phyloP scores from a whole-genome alignment of 2,888 invertebrate species.

The Quadroppia sp. region DNA sequence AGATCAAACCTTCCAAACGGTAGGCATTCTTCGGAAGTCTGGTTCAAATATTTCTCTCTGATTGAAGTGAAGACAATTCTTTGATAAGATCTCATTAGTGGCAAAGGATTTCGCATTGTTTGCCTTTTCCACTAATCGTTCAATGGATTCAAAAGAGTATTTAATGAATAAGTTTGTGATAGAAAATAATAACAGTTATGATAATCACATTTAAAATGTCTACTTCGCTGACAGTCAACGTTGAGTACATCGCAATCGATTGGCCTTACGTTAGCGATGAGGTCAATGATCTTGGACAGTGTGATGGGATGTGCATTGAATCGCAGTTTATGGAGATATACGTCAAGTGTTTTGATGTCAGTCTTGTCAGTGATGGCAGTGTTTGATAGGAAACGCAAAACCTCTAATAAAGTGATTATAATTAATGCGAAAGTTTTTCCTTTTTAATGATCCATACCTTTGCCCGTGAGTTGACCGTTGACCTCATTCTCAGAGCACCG shows the following conservation, averaged over 20 bases:
- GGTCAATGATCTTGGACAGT: background rate
- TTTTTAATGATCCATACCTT: background rate
- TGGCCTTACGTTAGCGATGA: background rate
- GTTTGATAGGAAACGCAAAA: background rate
- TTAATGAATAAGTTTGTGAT: too few species aligned
- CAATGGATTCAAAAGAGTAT: background rate
- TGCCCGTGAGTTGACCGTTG: background rate
- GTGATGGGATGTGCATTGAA: background rate
- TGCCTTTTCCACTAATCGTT: background rate
- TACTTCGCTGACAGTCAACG: background rate
- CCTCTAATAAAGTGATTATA: background rate
- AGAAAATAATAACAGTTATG: background rate
- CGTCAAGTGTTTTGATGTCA: background rate
- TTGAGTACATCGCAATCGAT: background rate
- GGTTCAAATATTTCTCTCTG: slow-evolving; percentile 3
- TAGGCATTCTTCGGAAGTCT: background rate
- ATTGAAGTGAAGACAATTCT: background rate
- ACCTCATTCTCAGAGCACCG: background rate
- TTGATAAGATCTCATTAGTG: background rate
- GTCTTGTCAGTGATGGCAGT: too few species aligned
- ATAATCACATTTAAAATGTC: background rate
- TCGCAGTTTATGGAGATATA: background rate
- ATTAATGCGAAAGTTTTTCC: too few species aligned
- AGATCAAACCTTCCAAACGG: slow-evolving; percentile 9
- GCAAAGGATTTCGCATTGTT: background rate